Conservation (phyloP, 2,888 invertebrate species). For the Chrysolina americana region DNA sequence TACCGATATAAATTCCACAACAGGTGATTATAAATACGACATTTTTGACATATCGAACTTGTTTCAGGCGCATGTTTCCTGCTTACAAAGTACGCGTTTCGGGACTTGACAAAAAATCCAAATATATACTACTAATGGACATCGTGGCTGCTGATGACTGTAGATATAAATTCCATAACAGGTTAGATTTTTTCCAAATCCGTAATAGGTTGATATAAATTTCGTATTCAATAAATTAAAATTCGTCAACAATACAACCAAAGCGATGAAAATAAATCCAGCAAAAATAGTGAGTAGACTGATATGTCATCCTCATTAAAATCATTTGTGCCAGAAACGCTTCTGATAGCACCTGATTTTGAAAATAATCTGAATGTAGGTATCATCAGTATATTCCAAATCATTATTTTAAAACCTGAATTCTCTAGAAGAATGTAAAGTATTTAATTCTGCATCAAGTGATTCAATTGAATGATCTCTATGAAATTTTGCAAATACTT, state of each 20-base stretch:
- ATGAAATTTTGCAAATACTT: too few relatives aligned
- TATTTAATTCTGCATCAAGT: too few relatives aligned
- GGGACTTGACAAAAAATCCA: constrained; percentile 97
- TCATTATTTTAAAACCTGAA: too few relatives aligned
- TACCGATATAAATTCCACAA: constrained; percentile 98
- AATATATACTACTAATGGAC: constrained; percentile 98
- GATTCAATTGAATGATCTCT: too few relatives aligned
- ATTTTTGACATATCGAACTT: constrained; percentile 58
- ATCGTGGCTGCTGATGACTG: constrained; percentile 97
- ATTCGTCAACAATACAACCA: constrained; percentile 39
- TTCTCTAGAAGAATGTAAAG: too few relatives aligned
- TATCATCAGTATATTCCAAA: too few relatives aligned
- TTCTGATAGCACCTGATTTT: too few relatives aligned
- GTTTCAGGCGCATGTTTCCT: constrained; percentile 97
- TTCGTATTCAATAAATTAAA: constrained; percentile 54
- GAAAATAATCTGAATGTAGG: too few relatives aligned
- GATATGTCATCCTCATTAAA: too few relatives aligned
- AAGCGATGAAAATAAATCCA: background rate
- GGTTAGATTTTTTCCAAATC: constrained; percentile 72
- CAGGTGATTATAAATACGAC: constrained; percentile 75
- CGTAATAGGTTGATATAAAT: constrained; percentile 45
- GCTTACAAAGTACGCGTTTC: constrained; percentile 97
- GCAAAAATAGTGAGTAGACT: background rate
- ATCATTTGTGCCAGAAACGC: too few relatives aligned
- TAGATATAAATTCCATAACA: constrained; percentile 95